A percentile compares a stretch with the other conserved stretches of the same genome.
Evolutionary conservation across 92 coral and sea anemone species (phyloP).

Genomic region (Anthopleura xanthogrammica): DNA sequence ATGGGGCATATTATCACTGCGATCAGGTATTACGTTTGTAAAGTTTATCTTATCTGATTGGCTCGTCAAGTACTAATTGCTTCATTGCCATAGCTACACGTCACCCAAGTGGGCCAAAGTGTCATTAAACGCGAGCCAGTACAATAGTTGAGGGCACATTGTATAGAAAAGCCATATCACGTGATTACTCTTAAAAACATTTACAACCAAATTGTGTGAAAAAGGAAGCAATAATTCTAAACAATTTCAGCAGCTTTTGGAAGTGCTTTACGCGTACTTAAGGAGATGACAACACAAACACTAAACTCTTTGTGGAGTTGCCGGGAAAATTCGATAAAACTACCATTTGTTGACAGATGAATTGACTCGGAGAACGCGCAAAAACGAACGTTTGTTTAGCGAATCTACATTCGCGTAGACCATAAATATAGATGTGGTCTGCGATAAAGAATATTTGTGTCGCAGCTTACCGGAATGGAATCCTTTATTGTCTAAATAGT

Average conservation of each 20-base stretch:
- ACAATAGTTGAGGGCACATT: conserved; percentile 83
- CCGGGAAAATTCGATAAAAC: conserved; percentile 43
- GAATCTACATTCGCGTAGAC: conserved; percentile 30
- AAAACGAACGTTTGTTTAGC: conserved; percentile 8
- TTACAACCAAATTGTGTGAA: conserved; percentile 66
- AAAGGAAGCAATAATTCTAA: conserved; percentile 50
- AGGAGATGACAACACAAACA: conserved; percentile 39
- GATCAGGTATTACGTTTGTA: conserved; percentile 88
- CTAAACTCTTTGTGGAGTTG: conserved; percentile 24
- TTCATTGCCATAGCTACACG: conserved; percentile 74
- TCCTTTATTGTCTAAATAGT: conserved; percentile 51
- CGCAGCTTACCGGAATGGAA: conserved; percentile 31
- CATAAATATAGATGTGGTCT: conserved; percentile 52
- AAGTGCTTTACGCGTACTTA: conserved; percentile 35
- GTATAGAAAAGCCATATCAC: conserved; percentile 68
- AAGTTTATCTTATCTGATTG: conserved; percentile 86
- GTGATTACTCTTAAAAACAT: conserved; percentile 63
- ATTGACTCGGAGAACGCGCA: conserved; percentile 20
- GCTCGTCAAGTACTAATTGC: conserved; percentile 84
- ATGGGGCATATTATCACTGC: conserved; percentile 90
- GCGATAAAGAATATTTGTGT: conserved; percentile 39
- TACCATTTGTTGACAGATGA: conserved; percentile 75
- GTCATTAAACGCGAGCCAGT: conserved; percentile 68
- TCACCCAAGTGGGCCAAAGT: conserved; percentile 76
- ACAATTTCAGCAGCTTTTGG: conserved; percentile 41